Evolutionary conservation across 2,888 invertebrate genomes (phyloP).

Genomic region (Loripinus fragilis): DNA sequence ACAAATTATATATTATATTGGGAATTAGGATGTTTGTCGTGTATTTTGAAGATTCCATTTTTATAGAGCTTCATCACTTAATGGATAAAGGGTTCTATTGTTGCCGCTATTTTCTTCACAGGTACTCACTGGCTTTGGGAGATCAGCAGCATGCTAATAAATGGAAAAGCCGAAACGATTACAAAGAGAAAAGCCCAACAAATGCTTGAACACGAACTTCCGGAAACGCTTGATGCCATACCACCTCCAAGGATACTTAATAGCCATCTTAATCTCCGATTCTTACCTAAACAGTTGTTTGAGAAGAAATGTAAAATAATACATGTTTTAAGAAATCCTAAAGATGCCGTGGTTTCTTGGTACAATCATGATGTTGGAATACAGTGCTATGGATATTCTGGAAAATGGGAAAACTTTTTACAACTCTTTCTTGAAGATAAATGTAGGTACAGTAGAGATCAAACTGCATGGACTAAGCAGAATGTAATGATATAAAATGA

Average conservation of each 20-base stretch:
- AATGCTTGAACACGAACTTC: slow-evolving; percentile 56
- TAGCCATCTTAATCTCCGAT: slow-evolving; percentile 47
- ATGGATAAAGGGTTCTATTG: too few species aligned
- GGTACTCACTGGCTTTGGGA: slow-evolving; percentile 66
- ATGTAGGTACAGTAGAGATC: too few species aligned
- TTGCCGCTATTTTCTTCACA: too few species aligned
- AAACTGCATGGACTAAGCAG: too few species aligned
- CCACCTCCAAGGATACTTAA: slow-evolving; percentile 56
- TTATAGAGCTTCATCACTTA: too few species aligned
- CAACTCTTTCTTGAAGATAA: slow-evolving; percentile 56
- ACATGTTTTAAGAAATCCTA: slow-evolving; percentile 55
- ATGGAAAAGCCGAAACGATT: slow-evolving; percentile 51
- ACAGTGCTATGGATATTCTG: slow-evolving; percentile 56
- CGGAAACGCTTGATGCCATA: slow-evolving; percentile 38
- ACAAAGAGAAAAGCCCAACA: slow-evolving; percentile 43
- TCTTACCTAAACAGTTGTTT: slow-evolving; percentile 44
- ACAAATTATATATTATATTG: too few species aligned
- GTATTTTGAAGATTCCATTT: too few species aligned
- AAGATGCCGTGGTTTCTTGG: slow-evolving; percentile 56
- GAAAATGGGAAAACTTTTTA: slow-evolving; percentile 58
- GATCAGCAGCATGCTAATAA: slow-evolving; percentile 58
- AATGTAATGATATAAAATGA: too few species aligned
- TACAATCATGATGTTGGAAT: slow-evolving; percentile 45
- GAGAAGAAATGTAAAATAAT: slow-evolving; percentile 53
- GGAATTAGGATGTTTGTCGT: too few species aligned